phyloP scores from a whole-genome alignment of 2,888 invertebrate genomes.

The Heliconius ismenius region DNA sequence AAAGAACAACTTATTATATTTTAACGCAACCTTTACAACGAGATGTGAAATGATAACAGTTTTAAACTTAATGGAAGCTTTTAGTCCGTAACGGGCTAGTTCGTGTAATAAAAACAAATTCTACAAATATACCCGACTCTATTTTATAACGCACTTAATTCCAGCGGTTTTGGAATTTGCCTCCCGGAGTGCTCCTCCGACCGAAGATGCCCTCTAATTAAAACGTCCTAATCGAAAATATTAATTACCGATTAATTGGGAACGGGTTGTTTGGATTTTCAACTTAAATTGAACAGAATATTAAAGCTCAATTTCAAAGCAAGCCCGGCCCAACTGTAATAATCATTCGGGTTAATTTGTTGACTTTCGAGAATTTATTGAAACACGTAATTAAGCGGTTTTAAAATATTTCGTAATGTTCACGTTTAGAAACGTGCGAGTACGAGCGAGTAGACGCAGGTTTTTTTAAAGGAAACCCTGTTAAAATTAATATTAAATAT shows the following conservation, averaged over 20 bases:
- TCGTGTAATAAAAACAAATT: slow-evolving; percentile 7
- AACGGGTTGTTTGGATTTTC: slow-evolving; percentile 1
- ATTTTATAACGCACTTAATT: slow-evolving; percentile 23
- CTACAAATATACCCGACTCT: slow-evolving; percentile 8
- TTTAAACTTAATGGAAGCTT: slow-evolving; percentile 13
- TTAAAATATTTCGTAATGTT: slow-evolving; percentile 22
- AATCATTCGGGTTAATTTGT: slow-evolving; percentile 26
- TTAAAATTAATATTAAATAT: not conserved
- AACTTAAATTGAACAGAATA: not conserved
- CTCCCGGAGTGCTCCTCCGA: slow-evolving; percentile 6
- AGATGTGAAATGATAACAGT: slow-evolving; percentile 11
- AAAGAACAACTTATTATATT: slow-evolving; percentile 1
- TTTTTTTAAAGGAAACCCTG: not conserved
- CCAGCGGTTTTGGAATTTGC: slow-evolving; percentile 12
- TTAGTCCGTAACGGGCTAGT: not conserved
- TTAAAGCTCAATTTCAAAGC: slow-evolving; percentile 14
- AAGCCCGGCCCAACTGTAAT: not conserved
- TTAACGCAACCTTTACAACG: not conserved
- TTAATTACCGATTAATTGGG: slow-evolving; percentile 39
- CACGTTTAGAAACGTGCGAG: slow-evolving; percentile 6
- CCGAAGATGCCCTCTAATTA: slow-evolving; percentile 32
- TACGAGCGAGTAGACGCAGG: not conserved
- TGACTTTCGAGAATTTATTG: slow-evolving; percentile 34
- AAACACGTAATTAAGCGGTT: slow-evolving; percentile 32
- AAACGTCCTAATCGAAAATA: slow-evolving; percentile 37